Percentiles rank a stretch among this genome's conserved stretches.
Evolutionary conservation across 2,113 vertebrate species (phyloP).

Genomic region (Dicentrarchus labrax): DNA sequence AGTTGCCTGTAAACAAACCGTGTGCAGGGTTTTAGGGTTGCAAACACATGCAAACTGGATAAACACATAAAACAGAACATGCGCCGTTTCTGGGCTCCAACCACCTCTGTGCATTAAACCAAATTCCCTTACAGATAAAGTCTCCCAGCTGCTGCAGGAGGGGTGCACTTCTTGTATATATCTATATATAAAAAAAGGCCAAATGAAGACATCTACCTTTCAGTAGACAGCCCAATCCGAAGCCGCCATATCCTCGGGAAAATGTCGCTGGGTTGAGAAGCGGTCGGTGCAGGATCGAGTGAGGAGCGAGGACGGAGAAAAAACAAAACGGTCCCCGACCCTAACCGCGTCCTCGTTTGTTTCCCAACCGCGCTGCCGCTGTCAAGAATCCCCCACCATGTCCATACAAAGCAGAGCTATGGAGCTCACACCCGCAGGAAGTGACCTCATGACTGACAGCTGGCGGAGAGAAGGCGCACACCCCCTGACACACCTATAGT

Average conservation of each 20-base stretch:
- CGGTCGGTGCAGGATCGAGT: constrained; percentile 24
- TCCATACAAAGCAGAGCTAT: constrained; percentile 69
- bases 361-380: constrained; percentile 74
- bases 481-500: constrained; percentile 84
- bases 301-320: constrained; percentile 2
- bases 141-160: constrained; percentile 30
- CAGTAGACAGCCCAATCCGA: constrained; percentile 47
- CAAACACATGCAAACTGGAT: not conserved
- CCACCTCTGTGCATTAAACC: not conserved
- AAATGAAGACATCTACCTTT: constrained; percentile 68
- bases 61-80: no score
- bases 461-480: constrained; percentile 40
- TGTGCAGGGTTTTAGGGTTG: not conserved
- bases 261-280: constrained; percentile 21
- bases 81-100: constrained; percentile 2
- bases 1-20: not conserved
- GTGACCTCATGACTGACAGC: constrained; percentile 77
- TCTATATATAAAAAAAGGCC: not conserved
- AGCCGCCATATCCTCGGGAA: constrained; percentile 66
- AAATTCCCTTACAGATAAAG: constrained; percentile 31
- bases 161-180: constrained; percentile 3
- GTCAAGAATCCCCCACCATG: constrained; percentile 82
- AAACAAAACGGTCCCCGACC: constrained; percentile 48
- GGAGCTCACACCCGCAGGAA: constrained; percentile 75
- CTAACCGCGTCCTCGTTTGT: constrained; percentile 72